Evolutionary conservation across 2,113 vertebrate genomes (phyloP), one percentile per base, ranked within the genome.

Genomic region (Anguilla japonica): DNA sequence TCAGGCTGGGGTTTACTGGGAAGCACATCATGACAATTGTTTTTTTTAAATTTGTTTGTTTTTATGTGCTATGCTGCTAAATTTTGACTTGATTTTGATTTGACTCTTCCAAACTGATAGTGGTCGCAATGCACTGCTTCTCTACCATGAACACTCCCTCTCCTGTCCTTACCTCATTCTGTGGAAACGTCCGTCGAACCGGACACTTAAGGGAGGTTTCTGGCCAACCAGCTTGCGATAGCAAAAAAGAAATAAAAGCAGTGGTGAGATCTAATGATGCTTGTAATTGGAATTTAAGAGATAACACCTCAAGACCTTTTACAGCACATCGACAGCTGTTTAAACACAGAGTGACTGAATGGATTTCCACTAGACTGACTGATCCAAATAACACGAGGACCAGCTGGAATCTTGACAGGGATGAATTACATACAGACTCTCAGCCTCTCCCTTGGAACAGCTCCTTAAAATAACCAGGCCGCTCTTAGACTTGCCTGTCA

Each of bases 231-330:
- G n/a, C 71, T 14, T 75, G 26, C 34, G 71, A 34, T 34, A 29
- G 29, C 5, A 34, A 34, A 75, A 75, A 2, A n/a, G 26, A 29
- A 29, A 29, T 29, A 75, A 29, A 75, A 75, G n/a, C 20, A 34
- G 71, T 75, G 5, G n/a, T 8, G 26, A 11, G 71, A 34, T 34
- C 71, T 26, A 75, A 75, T 75, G 71, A 75, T 5, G 71, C 71
- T 75, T 75, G 71, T 75, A 75, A 75, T 75, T 75, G 26, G 71
- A 75, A 75, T 75, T 75, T 75, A 75, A 75, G 71, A 34, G 71
- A 29, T 75, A 34, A 14, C 71, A 75, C 71, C 71, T 34, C n/a
- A 26, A 75, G 71, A 34, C 71, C 6, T 75, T 75, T 75, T 75
- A 75, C 71, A 75, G 16, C 26, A 26, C 71, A 75, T 34, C 11